Evolutionary conservation across 2,113 vertebrate species (phyloP).

Genomic region (Acrocephalus kingi): DNA sequence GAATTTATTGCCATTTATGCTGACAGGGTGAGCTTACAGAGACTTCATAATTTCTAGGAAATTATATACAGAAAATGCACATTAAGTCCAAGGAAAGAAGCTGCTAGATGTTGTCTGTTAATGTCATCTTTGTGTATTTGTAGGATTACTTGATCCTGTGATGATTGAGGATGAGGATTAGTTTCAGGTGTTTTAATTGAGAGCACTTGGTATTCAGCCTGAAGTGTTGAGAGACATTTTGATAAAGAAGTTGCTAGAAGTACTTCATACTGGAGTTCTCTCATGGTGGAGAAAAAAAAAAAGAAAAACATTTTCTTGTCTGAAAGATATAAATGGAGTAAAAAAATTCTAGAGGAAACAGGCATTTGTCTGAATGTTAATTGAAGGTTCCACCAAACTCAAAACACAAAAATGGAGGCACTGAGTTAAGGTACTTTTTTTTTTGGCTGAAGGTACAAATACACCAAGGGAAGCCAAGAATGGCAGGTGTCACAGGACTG

Average conservation of each 20-base stretch:
- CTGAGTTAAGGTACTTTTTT: not conserved
- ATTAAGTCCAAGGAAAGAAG: not conserved
- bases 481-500: not conserved
- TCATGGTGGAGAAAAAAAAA: not conserved
- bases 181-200: not conserved
- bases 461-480: not conserved
- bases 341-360: not conserved
- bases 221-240: not conserved
- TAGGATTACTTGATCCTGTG: not conserved
- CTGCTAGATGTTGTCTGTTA: not conserved
- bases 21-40: not conserved
- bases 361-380: not conserved
- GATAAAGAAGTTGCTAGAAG: not conserved
- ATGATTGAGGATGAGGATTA: not conserved
- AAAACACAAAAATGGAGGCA: fast-evolving
- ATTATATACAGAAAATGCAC: fast-evolving
- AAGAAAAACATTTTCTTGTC: not conserved
- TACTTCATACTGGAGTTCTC: not conserved
- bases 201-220: not conserved
- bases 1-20: not conserved
- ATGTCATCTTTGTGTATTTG: not conserved
- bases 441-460: not conserved
- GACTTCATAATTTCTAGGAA: not conserved
- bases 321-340: not conserved
- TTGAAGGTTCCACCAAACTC: not conserved